phyloP scores from a whole-genome alignment of 2,797 vertebrate genomes.

The Denticeps clupeoides region DNA sequence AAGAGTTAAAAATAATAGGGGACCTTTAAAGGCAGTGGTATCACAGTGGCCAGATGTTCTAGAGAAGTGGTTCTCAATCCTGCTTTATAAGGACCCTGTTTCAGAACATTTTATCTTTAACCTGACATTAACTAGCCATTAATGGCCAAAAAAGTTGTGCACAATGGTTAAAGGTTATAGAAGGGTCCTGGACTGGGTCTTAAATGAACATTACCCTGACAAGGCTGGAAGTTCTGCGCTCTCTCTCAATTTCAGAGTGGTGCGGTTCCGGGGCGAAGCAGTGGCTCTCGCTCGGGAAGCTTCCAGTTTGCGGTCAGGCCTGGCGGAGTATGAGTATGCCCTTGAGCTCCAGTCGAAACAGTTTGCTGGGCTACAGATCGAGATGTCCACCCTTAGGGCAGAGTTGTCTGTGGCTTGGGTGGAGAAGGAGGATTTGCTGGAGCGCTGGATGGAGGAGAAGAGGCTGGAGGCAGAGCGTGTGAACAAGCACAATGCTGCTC shows the following conservation, averaged over 20 bases:
- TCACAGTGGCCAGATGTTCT: too few species aligned
- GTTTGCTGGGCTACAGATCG: conserved; percentile 33
- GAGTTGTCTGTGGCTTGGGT: conserved; percentile 20
- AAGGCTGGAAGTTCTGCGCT: too few species aligned
- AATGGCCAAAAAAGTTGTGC: too few species aligned
- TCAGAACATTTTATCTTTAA: too few species aligned
- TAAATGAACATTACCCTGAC: neutral
- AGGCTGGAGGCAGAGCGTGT: conserved; percentile 49
- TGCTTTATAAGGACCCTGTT: too few species aligned
- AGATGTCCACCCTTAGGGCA: conserved; percentile 38
- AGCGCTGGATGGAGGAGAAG: conserved; percentile 60
- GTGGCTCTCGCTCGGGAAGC: conserved; percentile 43
- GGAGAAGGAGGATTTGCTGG: conserved; percentile 49
- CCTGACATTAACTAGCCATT: too few species aligned
- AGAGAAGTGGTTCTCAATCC: too few species aligned
- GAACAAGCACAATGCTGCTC: conserved; percentile 49
- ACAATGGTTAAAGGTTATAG: neutral
- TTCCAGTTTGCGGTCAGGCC: conserved; percentile 34
- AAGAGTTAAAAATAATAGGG: too few species aligned
- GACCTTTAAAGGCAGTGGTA: too few species aligned
- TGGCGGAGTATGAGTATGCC: conserved; percentile 45
- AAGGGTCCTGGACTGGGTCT: neutral
- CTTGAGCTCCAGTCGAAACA: conserved; percentile 52
- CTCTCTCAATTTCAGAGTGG: conserved; percentile 45
- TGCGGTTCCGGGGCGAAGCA: conserved; percentile 51